Conservation (phyloP, 2,888 invertebrate species). For the Temnothorax ravouxi region DNA sequence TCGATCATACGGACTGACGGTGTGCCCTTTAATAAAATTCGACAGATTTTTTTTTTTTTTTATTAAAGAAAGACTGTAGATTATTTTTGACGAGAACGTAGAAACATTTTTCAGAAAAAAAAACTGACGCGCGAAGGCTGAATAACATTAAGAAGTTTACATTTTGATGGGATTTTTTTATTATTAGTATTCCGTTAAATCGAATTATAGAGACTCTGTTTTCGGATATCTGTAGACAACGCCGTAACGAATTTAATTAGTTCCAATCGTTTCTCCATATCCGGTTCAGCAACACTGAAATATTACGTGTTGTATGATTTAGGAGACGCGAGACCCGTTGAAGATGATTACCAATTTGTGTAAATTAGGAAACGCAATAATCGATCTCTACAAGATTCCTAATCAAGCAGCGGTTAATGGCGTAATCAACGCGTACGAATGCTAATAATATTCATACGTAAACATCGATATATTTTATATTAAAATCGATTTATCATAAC, state of each 20-base stretch:
- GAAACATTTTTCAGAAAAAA: background rate
- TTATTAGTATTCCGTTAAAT: constrained; percentile 23
- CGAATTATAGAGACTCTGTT: background rate
- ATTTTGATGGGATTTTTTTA: constrained; percentile 22
- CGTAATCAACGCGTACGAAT: background rate
- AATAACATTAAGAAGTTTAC: constrained; percentile 20
- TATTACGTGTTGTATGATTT: constrained; percentile 5
- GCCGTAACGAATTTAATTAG: constrained; percentile 16
- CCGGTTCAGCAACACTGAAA: constrained; percentile 2
- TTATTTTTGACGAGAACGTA: background rate
- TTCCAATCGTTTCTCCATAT: background rate
- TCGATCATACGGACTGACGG: constrained; percentile 7
- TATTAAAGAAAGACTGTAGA: background rate
- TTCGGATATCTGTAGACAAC: background rate
- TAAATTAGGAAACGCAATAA: constrained; percentile 8
- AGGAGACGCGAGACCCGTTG: background rate
- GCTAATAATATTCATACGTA: background rate
- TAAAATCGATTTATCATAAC: constrained; percentile 18
- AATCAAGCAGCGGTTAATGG: background rate
- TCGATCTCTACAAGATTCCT: background rate
- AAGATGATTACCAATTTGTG: constrained; percentile 7
- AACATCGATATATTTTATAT: background rate
- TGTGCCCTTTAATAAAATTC: background rate
- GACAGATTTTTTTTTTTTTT: background rate
- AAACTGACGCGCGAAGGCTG: background rate